Evolutionary conservation across 2,113 vertebrate genomes (phyloP).

Genomic region (Perca schrenkii): DNA sequence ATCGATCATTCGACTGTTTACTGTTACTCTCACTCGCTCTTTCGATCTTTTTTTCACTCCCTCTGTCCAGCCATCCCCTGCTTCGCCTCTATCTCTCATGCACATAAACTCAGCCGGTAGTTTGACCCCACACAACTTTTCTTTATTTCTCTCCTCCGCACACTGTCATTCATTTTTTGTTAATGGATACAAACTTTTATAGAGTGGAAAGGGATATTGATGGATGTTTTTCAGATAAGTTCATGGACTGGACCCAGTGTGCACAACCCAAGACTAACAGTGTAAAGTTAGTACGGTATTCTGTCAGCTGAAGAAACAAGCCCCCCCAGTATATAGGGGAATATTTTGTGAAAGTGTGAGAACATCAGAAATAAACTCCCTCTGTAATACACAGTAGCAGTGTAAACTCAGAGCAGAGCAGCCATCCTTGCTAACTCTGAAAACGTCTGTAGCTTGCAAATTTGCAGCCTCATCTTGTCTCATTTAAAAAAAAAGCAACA

Average conservation of each 20-base stretch:
- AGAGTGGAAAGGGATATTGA: neutral
- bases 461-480: neutral
- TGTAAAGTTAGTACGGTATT: conserved; percentile 30
- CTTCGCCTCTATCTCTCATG: conserved; percentile 19
- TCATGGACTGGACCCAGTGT: conserved; percentile 5
- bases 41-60: conserved; percentile 30
- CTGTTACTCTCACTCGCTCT: conserved; percentile 60
- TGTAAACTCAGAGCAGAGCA: neutral
- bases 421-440: neutral
- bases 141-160: neutral
- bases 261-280: conserved; percentile 30
- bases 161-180: neutral
- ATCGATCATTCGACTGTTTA: conserved; percentile 75
- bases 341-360: conserved; percentile 4
- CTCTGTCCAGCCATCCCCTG: conserved; percentile 22
- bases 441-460: neutral
- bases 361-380: conserved; percentile 19
- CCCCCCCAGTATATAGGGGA: neutral
- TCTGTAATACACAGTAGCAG: neutral
- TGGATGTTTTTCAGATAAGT: conserved; percentile 26
- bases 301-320: conserved; percentile 29
- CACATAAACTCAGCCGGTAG: conserved; percentile 6
- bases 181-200: conserved; percentile 1
- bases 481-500: neutral
- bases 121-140: conserved; percentile 9